Evolutionary conservation across 2,888 invertebrate species (phyloP).

Genomic region (Chloromyia formosa): DNA sequence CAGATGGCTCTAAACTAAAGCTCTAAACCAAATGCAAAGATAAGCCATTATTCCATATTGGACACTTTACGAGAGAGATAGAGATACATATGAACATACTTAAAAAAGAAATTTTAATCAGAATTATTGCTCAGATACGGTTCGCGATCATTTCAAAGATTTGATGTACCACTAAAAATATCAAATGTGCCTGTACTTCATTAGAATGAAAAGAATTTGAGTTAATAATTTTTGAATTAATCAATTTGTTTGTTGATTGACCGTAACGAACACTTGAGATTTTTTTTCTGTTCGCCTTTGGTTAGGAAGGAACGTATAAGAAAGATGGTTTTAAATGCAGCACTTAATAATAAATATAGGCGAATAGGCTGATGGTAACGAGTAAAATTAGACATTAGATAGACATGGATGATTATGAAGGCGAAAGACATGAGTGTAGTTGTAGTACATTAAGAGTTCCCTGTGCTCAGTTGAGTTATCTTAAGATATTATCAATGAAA

Average conservation of each 20-base stretch:
- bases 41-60: constrained; percentile 36
- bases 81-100: no score
- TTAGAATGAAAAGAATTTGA: constrained; percentile 26
- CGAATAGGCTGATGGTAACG: no score
- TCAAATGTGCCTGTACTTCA: no score
- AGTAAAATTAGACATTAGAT: no score
- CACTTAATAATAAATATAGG: no score
- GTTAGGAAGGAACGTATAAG: not conserved
- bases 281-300: not conserved
- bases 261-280: constrained; percentile 1
- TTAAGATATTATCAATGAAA: no score
- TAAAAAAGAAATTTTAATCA: constrained; percentile 27
- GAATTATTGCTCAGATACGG: constrained; percentile 26
- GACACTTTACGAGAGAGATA: not conserved
- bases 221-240: constrained; percentile 31
- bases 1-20: no score
- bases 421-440: no score
- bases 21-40: not conserved
- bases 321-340: no score
- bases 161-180: not conserved
- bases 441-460: no score
- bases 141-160: not conserved
- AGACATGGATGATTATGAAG: no score
- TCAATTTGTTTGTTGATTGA: constrained; percentile 36
- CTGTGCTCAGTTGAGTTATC: no score